Conservation (phyloP, 2,888 invertebrate species). For the Mesorhabditis spiculigera region DNA sequence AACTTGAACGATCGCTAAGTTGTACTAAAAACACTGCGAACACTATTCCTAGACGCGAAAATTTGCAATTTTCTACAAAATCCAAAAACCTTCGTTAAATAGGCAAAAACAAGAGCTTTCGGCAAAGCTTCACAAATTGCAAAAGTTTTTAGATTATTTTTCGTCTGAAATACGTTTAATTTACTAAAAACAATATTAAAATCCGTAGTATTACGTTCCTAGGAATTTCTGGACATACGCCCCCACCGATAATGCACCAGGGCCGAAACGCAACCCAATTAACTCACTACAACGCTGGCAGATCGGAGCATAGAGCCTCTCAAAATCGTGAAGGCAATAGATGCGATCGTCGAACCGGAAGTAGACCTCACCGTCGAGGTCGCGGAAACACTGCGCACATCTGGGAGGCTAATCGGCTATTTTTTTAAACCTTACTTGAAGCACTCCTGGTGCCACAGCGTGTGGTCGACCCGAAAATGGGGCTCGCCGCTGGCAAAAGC, state of each 20-base stretch:
- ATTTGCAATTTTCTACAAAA: too few species aligned
- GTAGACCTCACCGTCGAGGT: constrained; percentile 92
- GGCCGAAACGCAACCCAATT: not conserved
- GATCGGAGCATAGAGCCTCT: constrained; percentile 32
- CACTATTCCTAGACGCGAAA: too few species aligned
- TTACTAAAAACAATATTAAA: not conserved
- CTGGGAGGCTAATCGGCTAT: constrained; percentile 62
- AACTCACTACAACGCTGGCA: constrained; percentile 32
- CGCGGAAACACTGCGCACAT: constrained; percentile 96
- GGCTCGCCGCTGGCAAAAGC: constrained; percentile 20
- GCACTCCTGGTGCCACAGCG: constrained; percentile 91
- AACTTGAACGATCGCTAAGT: too few species aligned
- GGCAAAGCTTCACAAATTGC: too few species aligned
- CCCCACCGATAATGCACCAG: not conserved
- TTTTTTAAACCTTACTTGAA: constrained; percentile 75
- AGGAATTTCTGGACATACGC: not conserved
- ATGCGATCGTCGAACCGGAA: constrained; percentile 86
- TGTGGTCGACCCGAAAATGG: constrained; percentile 15
- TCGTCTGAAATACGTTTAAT: constrained; percentile 14
- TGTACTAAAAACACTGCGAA: too few species aligned
- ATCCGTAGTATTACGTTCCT: too few species aligned
- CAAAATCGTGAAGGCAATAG: constrained; percentile 37
- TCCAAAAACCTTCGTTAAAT: too few species aligned
- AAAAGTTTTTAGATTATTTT: not conserved
- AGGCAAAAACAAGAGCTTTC: too few species aligned